phyloP scores from a whole-genome alignment of 1,140 invertebrate species.

The Drosophila ironensis region DNA sequence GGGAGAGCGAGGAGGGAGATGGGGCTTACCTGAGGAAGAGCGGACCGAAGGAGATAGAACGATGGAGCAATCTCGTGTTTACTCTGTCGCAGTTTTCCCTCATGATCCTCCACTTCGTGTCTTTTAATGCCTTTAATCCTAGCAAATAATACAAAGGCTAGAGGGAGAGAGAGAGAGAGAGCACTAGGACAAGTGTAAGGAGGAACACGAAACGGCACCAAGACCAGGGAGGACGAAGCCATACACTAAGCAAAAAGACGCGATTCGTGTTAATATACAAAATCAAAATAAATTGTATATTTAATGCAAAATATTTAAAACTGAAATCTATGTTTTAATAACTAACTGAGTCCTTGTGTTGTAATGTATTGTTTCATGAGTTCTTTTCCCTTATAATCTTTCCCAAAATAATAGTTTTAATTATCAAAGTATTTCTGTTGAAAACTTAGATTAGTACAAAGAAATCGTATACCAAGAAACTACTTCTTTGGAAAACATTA shows the following conservation, averaged over 20 bases:
- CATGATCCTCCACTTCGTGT: conserved; percentile 51
- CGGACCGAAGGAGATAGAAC: not conserved
- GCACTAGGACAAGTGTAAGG: conserved; percentile 63
- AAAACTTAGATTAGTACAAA: no score
- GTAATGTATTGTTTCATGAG: no score
- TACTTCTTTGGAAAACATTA: no score
- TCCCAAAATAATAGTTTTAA: no score
- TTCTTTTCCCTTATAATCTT: no score
- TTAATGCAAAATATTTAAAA: no score
- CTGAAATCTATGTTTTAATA: no score
- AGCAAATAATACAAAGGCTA: conserved; percentile 73
- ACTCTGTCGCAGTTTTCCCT: conserved; percentile 28
- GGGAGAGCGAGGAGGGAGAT: conserved; percentile 5
- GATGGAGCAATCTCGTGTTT: conserved; percentile 40
- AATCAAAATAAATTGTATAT: not conserved
- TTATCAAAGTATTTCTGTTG: no score
- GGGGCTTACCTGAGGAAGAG: not conserved
- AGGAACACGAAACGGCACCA: conserved; percentile 20
- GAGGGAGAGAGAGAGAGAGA: conserved; percentile 26
- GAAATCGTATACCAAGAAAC: no score
- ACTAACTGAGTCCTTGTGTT: no score
- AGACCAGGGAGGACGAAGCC: not conserved
- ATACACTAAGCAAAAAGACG: not conserved
- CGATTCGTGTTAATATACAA: not conserved
- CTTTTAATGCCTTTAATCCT: conserved; percentile 79